Evolutionary conservation across 2,113 vertebrate genomes (phyloP).

Genomic region (Rhizomys pruinosus): DNA sequence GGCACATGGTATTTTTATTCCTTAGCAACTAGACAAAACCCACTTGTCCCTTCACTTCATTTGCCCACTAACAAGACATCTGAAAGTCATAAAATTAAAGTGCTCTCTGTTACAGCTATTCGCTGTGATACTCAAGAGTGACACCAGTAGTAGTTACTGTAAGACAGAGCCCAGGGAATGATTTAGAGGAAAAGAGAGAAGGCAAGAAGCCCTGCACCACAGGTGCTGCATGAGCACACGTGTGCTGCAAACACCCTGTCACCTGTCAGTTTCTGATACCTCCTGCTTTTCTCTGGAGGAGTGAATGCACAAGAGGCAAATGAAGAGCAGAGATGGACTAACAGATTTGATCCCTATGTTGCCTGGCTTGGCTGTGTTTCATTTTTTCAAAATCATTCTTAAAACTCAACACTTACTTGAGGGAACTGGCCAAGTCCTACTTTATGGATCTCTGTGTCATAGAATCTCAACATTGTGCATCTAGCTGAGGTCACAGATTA

Average conservation of each 20-base stretch:
- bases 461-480: neutral
- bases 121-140: conserved; percentile 12
- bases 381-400: neutral
- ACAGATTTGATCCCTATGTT: neutral
- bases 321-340: neutral
- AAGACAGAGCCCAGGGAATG: neutral
- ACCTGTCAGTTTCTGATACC: neutral
- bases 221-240: neutral
- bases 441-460: neutral
- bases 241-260: neutral
- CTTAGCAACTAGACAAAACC: conserved; percentile 75
- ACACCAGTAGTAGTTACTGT: neutral
- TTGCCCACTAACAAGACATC: conserved; percentile 66
- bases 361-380: neutral
- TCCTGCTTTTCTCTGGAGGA: neutral
- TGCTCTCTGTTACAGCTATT: neutral
- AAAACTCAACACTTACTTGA: neutral
- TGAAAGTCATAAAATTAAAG: conserved; percentile 68
- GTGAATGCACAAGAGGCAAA: neutral
- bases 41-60: conserved; percentile 64
- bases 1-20: conserved; percentile 66
- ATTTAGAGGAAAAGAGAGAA: neutral
- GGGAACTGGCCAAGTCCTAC: neutral
- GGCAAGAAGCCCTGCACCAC: neutral
- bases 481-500: neutral